Evolutionary conservation across 1,140 invertebrate species (phyloP).

Genomic region (Panonychus citri): DNA sequence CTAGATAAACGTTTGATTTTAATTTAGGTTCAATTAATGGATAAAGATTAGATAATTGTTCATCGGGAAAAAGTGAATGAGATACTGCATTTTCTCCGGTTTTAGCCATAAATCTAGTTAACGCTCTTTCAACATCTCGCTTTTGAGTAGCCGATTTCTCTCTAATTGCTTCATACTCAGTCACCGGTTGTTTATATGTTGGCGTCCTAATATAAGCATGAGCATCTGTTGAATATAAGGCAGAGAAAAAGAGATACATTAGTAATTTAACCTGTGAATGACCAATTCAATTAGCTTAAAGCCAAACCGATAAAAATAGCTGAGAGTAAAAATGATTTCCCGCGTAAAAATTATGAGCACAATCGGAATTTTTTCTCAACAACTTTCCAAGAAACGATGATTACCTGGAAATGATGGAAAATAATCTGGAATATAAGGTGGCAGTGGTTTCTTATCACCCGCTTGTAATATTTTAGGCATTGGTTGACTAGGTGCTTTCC

Average conservation of each 20-base stretch:
- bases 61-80: slow-evolving; percentile 13
- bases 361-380: too few relatives aligned
- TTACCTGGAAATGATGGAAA: slow-evolving; percentile 54
- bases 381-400: neutral
- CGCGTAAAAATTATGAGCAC: too few relatives aligned
- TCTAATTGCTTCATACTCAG: slow-evolving; percentile 84
- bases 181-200: slow-evolving; percentile 87
- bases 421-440: slow-evolving; percentile 63
- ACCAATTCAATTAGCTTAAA: too few relatives aligned
- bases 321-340: too few relatives aligned
- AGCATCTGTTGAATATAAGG: slow-evolving; percentile 34
- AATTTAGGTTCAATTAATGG: slow-evolving; percentile 68
- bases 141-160: slow-evolving; percentile 72
- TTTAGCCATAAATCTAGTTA: slow-evolving; percentile 81
- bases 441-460: slow-evolving; percentile 55
- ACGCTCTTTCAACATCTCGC: slow-evolving; percentile 68
- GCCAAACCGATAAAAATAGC: too few relatives aligned
- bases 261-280: too few relatives aligned
- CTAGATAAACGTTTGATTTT: slow-evolving; percentile 51
- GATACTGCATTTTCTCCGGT: slow-evolving; percentile 27
- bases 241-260: neutral
- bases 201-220: slow-evolving; percentile 86
- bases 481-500: slow-evolving; percentile 28
- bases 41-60: slow-evolving; percentile 21
- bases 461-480: slow-evolving; percentile 58